Percentiles rank a stretch among this genome's conserved stretches.
Conservation (phyloP, 2,888 invertebrate genomes). For the Acleris sparsana region DNA sequence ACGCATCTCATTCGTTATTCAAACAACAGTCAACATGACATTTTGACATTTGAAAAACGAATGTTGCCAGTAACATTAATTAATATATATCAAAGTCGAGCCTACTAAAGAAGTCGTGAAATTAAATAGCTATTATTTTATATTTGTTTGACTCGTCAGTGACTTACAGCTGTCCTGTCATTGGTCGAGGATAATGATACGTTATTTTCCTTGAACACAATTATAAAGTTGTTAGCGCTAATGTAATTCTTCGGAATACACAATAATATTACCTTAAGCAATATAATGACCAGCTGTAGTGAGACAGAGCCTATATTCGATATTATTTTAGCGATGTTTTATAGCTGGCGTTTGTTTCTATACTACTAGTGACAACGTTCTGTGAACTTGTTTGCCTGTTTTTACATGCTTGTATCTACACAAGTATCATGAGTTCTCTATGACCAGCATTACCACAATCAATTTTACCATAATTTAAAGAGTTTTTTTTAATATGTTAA, state of each 20-base stretch:
- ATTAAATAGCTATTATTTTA: not conserved
- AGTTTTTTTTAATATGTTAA: too few relatives aligned
- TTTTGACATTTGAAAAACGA: too few relatives aligned
- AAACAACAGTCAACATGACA: not conserved
- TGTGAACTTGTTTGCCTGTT: too few relatives aligned
- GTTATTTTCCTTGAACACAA: slow-evolving; percentile 29
- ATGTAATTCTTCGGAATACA: slow-evolving; percentile 10
- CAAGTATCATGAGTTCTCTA: too few relatives aligned
- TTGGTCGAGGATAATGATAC: slow-evolving; percentile 25
- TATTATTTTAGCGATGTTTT: too few relatives aligned
- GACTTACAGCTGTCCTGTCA: slow-evolving; percentile 21
- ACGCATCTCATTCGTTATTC: slow-evolving; percentile 1
- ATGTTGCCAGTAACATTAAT: not conserved
- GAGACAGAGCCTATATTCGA: too few relatives aligned
- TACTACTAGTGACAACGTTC: too few relatives aligned
- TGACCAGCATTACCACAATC: too few relatives aligned
- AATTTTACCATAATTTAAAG: too few relatives aligned
- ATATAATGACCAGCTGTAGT: too few relatives aligned
- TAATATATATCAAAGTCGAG: slow-evolving; percentile 4
- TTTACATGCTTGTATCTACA: too few relatives aligned
- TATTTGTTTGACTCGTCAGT: slow-evolving; percentile 4
- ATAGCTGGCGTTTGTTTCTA: too few relatives aligned
- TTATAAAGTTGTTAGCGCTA: slow-evolving; percentile 26
- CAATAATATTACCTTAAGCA: not conserved
- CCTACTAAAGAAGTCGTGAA: not conserved